A percentile compares a stretch with the other conserved stretches of the same genome.
Evolutionary conservation across 1,140 invertebrate species (phyloP).

Genomic region (Cotesia chilonis): DNA sequence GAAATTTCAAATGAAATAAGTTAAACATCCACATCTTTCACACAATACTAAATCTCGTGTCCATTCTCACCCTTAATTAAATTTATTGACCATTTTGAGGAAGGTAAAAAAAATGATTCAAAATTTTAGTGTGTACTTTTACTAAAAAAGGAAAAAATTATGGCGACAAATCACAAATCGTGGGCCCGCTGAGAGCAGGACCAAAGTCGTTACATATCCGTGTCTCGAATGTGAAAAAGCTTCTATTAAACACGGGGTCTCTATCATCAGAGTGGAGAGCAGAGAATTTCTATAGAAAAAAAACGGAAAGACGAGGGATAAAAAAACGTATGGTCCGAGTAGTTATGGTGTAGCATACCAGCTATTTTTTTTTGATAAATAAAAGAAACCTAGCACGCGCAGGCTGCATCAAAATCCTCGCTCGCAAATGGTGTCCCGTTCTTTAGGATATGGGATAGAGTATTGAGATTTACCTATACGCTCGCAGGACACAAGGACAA

Average conservation of each 20-base stretch:
- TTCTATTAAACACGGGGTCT: conserved; percentile 37
- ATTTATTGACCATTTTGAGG: conserved; percentile 20
- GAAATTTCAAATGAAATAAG: too few relatives aligned
- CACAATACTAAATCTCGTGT: neutral
- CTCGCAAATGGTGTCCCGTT: conserved; percentile 19
- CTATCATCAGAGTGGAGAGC: conserved; percentile 26
- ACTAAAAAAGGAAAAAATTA: conserved; percentile 21
- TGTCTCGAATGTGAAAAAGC: conserved; percentile 32
- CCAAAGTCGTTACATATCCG: conserved; percentile 33
- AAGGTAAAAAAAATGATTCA: neutral
- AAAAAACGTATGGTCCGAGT: conserved; percentile 47
- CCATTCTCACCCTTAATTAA: neutral
- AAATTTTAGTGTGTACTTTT: neutral
- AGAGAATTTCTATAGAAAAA: conserved; percentile 39
- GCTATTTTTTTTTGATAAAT: too few relatives aligned
- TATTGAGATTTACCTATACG: too few relatives aligned
- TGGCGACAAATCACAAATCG: neutral
- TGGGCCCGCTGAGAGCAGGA: conserved; percentile 18
- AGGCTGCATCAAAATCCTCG: conserved; percentile 41
- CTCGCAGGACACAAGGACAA: conserved; percentile 52
- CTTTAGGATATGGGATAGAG: neutral
- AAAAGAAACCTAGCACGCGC: neutral
- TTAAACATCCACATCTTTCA: neutral
- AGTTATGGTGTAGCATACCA: conserved; percentile 11
- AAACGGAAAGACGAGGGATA: conserved; percentile 39